Base-by-base conservation (phyloP, 1,140 invertebrate species). In the Papilio helenus region DNA sequence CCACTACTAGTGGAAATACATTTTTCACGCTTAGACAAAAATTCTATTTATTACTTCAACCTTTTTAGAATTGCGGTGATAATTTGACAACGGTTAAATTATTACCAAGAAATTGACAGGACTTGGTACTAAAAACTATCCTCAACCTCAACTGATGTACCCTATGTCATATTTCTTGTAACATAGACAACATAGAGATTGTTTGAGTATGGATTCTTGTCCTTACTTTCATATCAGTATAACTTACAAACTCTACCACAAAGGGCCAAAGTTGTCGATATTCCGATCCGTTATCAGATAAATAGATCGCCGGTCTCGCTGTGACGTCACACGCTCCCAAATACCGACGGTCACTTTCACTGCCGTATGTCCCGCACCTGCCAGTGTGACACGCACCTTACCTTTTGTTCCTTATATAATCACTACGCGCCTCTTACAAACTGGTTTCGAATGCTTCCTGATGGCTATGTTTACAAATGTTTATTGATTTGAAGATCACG, bases 321-420 rank as follows among this genome's bases (percentile, higher is more conserved):
- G 73, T 92, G 92, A 92, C 90, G 92, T 90, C 92, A 92, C 83
- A 81, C 89, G 89, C 88, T 90, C 88, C 89, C 89, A 90, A 93
- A 93, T 86, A 85, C 83, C 87, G 85, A 83, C 85, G 81, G 83
- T 92, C 89, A 93, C 92, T 93, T 93, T 93, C 92, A 93, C 92
- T 77, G 29, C 34, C 51, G 26, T 23, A 34, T 23, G 72, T 91
- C 65, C 83, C 87, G 81, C 86, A 87, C 85, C 86, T 88, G 83
- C 79, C 79, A 79, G 81, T 68, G 71, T 49, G 76, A 46, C 68
- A 72, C 51, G 72, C 71, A 77, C 73, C 68, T 76, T 73, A 77
- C 26, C 81, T 82, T 85, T 85, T 84, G 79, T 85, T 80, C 55
- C 82, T 86, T 85, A 86, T 85, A 84, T 84, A 83, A 85, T 76